Percentiles rank a stretch among this genome's conserved stretches.
Evolutionary conservation across 1,140 invertebrate species (phyloP).

Genomic region (Ceratina calcarata): DNA sequence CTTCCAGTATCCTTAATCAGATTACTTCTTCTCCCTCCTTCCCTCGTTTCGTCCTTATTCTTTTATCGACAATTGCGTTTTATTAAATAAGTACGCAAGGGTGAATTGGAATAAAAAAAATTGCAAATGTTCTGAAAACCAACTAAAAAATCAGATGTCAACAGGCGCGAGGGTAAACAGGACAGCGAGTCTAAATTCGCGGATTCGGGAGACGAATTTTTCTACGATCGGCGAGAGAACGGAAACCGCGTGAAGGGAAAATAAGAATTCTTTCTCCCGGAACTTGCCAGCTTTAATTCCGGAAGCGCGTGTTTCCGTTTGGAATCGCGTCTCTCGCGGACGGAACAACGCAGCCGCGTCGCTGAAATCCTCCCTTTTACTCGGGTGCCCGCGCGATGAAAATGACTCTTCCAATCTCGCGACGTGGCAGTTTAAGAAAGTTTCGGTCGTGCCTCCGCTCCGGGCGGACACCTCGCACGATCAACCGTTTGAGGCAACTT

Average conservation of each 20-base stretch:
- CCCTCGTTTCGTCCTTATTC: no score
- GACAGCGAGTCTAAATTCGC: no score
- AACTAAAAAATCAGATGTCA: no score
- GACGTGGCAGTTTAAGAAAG: conserved; percentile 59
- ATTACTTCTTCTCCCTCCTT: no score
- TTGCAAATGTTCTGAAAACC: no score
- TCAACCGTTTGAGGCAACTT: conserved; percentile 67
- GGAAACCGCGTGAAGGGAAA: background rate
- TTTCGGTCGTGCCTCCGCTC: conserved; percentile 44
- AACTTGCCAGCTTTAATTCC: conserved; percentile 45
- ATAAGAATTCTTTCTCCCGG: background rate
- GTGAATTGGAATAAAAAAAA: no score
- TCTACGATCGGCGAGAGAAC: no score
- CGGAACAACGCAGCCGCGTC: conserved; percentile 17
- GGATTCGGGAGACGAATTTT: no score
- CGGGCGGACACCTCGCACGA: conserved; percentile 64
- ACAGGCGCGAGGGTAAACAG: no score
- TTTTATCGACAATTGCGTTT: background rate
- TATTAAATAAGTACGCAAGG: no score
- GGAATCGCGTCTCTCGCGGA: background rate
- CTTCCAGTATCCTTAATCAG: no score
- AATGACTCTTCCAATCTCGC: conserved; percentile 57
- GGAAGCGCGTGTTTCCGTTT: background rate
- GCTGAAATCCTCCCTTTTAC: no score
- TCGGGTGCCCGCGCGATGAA: conserved; percentile 8